phyloP scores from a whole-genome alignment of 2,113 vertebrate species.

The Melanotaenia duboulayi region DNA sequence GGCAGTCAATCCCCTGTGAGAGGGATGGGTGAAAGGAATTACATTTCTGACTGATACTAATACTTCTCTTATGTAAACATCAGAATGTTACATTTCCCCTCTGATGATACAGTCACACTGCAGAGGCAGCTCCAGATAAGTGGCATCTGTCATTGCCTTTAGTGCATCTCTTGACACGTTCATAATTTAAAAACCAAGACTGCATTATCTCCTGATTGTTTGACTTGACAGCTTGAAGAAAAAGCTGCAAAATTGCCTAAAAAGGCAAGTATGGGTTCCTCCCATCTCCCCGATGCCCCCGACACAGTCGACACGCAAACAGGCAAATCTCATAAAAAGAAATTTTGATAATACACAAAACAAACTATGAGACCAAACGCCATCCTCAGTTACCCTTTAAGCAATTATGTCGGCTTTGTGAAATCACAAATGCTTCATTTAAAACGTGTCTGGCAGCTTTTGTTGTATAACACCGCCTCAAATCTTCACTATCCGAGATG shows the following conservation, averaged over 20 bases:
- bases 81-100: constrained; percentile 63
- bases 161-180: constrained; percentile 76
- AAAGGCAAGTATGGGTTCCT: constrained; percentile 48
- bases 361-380: constrained; percentile 52
- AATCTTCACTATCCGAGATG: constrained; percentile 67
- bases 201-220: constrained; percentile 74
- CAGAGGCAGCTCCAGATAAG: constrained; percentile 72
- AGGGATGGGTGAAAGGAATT: constrained; percentile 78
- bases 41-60: constrained; percentile 81
- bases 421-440: constrained; percentile 73
- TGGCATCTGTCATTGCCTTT: constrained; percentile 76
- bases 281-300: constrained; percentile 43
- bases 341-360: constrained; percentile 56
- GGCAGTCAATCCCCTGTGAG: constrained; percentile 75
- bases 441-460: constrained; percentile 70
- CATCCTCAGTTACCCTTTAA: constrained; percentile 66
- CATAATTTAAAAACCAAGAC: constrained; percentile 70
- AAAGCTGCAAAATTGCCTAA: constrained; percentile 72
- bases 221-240: constrained; percentile 72
- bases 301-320: constrained; percentile 43
- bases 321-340: constrained; percentile 50
- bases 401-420: constrained; percentile 73
- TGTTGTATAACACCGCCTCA: constrained; percentile 43
- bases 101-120: constrained; percentile 73
- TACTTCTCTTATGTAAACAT: constrained; percentile 81